Evolutionary conservation across 2,888 invertebrate genomes (phyloP).

Genomic region (Drosophila putrida): DNA sequence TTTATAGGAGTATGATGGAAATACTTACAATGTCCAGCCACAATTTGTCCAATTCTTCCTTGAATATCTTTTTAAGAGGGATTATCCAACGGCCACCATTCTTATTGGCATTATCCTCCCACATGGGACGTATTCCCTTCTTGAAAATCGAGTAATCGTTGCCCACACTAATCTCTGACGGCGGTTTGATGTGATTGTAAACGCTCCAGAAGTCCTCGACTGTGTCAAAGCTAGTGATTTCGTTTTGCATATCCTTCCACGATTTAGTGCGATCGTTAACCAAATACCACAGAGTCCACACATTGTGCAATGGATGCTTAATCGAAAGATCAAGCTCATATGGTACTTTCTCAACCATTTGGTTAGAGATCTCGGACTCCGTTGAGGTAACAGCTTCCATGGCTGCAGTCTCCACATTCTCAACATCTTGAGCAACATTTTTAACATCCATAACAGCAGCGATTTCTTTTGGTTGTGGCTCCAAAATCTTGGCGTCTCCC

Average conservation of each 20-base stretch:
- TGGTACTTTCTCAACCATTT: slow-evolving; percentile 40
- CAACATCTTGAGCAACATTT: neutral
- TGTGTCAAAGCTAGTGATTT: slow-evolving; percentile 97
- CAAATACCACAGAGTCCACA: slow-evolving; percentile 99
- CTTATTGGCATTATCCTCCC: slow-evolving; percentile 95
- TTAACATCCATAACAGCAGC: neutral
- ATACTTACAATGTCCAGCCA: slow-evolving; percentile 92
- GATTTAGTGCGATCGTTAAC: slow-evolving; percentile 94
- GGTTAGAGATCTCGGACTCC: neutral
- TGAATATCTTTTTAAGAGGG: slow-evolving; percentile 90
- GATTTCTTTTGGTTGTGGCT: slow-evolving; percentile 14
- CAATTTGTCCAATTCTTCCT: slow-evolving; percentile 90
- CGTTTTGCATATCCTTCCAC: slow-evolving; percentile 97
- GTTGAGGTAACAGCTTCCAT: neutral
- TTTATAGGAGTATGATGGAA: neutral
- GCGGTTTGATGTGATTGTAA: slow-evolving; percentile 94
- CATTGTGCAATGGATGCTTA: slow-evolving; percentile 97
- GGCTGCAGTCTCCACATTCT: slow-evolving; percentile 16
- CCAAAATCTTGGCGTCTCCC: neutral
- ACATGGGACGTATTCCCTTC: slow-evolving; percentile 92
- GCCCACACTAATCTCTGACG: slow-evolving; percentile 92
- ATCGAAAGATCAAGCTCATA: slow-evolving; percentile 88
- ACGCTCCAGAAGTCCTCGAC: slow-evolving; percentile 99
- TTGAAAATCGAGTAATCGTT: slow-evolving; percentile 93
- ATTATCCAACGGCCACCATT: slow-evolving; percentile 94